A percentile compares a stretch with the other conserved stretches of the same genome.
These are phyloP conservation scores for Passer domesticus DNA, from an alignment of 2,113 vertebrate genomes.

Conservation along the genomic window DNA sequence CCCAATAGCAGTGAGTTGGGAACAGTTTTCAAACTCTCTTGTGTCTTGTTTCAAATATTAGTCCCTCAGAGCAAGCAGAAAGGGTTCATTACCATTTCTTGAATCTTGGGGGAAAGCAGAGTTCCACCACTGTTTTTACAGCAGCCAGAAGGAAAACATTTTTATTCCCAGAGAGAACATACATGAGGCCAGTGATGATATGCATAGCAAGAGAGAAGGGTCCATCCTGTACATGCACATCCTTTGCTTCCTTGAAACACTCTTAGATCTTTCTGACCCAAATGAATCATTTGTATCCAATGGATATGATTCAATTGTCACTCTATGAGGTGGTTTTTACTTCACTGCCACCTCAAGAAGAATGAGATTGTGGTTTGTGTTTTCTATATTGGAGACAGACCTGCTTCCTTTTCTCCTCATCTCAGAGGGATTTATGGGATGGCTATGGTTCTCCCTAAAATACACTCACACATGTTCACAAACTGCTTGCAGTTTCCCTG, in stretches of 20 bases:
- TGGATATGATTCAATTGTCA: not conserved
- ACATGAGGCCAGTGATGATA: not conserved
- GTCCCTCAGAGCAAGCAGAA: not conserved
- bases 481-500: not conserved
- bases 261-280: not conserved
- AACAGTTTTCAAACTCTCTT: slow-evolving; percentile 11
- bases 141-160: not conserved
- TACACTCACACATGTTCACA: not conserved
- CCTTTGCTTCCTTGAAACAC: not conserved
- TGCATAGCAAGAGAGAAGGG: not conserved
- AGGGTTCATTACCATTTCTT: not conserved
- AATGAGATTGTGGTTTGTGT: not conserved
- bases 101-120: not conserved
- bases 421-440: not conserved
- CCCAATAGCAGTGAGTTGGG: not conserved
- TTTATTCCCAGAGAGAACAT: not conserved
- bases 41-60: not conserved
- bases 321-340: not conserved
- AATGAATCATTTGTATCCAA: not conserved
- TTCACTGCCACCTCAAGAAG: not conserved
- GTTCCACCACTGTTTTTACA: not conserved
- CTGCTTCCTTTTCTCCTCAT: not conserved
- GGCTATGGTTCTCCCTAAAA: not conserved
- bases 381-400: not conserved
- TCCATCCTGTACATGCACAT: not conserved